Conservation (phyloP, 2,888 invertebrate species). For the Anoplius nigerrimus region DNA sequence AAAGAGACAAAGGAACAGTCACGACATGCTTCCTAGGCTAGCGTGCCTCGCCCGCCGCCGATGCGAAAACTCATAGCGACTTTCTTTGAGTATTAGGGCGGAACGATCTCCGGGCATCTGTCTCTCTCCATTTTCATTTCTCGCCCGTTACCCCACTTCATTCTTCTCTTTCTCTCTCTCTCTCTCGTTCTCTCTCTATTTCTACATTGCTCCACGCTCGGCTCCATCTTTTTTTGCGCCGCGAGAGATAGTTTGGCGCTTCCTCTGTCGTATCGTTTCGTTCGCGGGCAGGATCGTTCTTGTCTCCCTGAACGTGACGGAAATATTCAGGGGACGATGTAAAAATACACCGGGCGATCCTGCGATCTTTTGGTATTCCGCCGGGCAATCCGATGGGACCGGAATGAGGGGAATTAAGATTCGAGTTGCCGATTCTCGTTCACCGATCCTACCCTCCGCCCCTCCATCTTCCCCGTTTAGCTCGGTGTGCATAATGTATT, state of each 20-base stretch:
- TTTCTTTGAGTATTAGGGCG: slow-evolving; percentile 69
- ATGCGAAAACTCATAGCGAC: slow-evolving; percentile 45
- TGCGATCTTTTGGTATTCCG: too few species aligned
- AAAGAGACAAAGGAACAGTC: slow-evolving; percentile 14
- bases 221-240: neutral
- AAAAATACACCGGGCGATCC: neutral
- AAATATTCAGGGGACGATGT: neutral
- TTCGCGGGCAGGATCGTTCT: neutral
- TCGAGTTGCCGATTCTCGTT: too few species aligned
- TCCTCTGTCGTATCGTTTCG: neutral
- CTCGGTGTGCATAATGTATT: too few species aligned
- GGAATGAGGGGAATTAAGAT: too few species aligned
- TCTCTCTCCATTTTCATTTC: slow-evolving; percentile 26
- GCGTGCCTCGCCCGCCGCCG: slow-evolving; percentile 17
- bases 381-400: too few species aligned
- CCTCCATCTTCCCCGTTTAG: too few species aligned
- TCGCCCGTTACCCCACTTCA: neutral
- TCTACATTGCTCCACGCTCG: too few species aligned
- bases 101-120: slow-evolving; percentile 48
- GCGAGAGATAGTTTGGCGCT: slow-evolving; percentile 3
- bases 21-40: slow-evolving; percentile 10
- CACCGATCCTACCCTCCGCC: too few species aligned
- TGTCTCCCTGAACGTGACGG: neutral
- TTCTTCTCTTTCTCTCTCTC: too few species aligned
- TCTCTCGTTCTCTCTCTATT: too few species aligned